Conservation (phyloP, 2,888 invertebrate genomes). For the Mythimna ferrago region DNA sequence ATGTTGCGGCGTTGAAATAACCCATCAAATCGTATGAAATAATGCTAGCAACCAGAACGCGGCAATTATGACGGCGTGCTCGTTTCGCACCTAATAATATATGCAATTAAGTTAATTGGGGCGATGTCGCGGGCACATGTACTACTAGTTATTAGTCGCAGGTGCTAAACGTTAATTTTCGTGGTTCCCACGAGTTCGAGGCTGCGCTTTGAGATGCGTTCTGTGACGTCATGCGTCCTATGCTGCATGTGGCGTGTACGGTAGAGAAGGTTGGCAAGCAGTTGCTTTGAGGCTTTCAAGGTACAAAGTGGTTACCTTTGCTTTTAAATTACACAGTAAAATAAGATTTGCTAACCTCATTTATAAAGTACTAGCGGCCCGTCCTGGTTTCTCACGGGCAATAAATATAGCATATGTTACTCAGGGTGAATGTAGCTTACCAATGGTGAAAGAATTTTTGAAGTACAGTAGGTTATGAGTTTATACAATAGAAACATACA, state of each 20-base stretch:
- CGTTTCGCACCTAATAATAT: constrained; percentile 67
- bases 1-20: constrained; percentile 56
- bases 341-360: too few species aligned
- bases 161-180: constrained; percentile 64
- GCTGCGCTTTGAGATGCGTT: constrained; percentile 51
- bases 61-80: constrained; percentile 61
- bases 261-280: constrained; percentile 4
- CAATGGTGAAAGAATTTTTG: too few species aligned
- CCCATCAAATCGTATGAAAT: constrained; percentile 64
- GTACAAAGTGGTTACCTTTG: background rate
- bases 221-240: constrained; percentile 45
- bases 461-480: too few species aligned
- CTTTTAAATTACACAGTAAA: background rate
- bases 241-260: constrained; percentile 16
- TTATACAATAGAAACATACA: too few species aligned
- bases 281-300: too few species aligned
- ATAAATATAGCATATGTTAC: too few species aligned
- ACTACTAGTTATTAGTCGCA: constrained; percentile 59
- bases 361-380: too few species aligned
- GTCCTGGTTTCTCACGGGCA: too few species aligned
- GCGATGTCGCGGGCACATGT: constrained; percentile 42
- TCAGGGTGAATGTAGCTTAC: too few species aligned
- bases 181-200: constrained; percentile 34
- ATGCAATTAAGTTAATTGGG: constrained; percentile 67
- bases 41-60: constrained; percentile 56